These are phyloP conservation scores for Chamaetylas fuelleborni DNA, from an alignment of 2,113 vertebrate species.

Conservation along the genomic window DNA sequence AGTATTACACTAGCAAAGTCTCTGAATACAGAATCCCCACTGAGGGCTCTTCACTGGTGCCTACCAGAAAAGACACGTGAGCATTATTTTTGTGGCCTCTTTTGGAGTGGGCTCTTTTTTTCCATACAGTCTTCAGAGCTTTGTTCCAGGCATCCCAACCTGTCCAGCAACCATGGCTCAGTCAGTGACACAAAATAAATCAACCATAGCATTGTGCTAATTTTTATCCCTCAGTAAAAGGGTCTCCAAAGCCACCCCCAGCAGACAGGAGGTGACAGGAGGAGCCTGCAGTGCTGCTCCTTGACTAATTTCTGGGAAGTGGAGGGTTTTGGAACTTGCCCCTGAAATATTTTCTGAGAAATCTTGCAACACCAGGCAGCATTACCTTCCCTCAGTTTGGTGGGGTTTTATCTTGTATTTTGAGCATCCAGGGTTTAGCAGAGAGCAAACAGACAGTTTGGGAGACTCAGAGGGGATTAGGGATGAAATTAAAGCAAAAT, in stretches of 20 bases:
- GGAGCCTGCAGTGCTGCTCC: not conserved
- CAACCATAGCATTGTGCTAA: not conserved
- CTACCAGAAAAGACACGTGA: accelerated
- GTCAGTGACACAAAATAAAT: not conserved
- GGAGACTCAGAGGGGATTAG: not conserved
- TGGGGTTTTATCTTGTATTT: not conserved
- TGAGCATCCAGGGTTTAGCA: not conserved
- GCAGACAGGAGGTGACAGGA: not conserved
- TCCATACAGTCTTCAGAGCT: not conserved
- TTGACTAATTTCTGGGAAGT: not conserved
- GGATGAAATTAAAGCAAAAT: conserved; percentile 1
- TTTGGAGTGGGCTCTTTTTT: not conserved
- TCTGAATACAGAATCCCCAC: not conserved
- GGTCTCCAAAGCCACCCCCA: not conserved
- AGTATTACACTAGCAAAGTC: not conserved
- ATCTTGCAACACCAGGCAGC: not conserved
- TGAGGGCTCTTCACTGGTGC: not conserved
- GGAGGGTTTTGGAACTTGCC: not conserved
- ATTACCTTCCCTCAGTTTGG: not conserved
- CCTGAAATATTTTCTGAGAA: not conserved
- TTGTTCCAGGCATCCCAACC: accelerated
- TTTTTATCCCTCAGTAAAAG: accelerated
- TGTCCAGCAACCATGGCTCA: not conserved
- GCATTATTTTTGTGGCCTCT: not conserved
- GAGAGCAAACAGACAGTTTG: not conserved